phyloP scores from a whole-genome alignment of 1,140 invertebrate species.

The Trichonephila inaurata region DNA sequence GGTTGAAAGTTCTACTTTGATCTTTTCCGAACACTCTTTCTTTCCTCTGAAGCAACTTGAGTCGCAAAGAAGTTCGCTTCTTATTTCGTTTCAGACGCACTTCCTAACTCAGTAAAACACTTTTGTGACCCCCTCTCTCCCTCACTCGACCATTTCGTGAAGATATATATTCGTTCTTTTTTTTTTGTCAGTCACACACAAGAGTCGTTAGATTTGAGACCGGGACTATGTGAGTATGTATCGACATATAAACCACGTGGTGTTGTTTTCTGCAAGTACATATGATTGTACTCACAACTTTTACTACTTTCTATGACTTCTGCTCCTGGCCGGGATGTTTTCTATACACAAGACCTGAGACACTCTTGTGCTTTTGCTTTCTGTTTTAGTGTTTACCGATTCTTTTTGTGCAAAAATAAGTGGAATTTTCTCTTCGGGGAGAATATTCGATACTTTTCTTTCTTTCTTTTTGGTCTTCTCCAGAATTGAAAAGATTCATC shows the following conservation, averaged over 20 bases:
- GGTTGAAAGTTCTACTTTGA: slow-evolving; percentile 40
- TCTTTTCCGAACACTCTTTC: slow-evolving; percentile 42
- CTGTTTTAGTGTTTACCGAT: slow-evolving; percentile 18
- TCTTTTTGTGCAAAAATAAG: slow-evolving; percentile 34
- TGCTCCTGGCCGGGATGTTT: not conserved
- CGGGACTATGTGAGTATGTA: not conserved
- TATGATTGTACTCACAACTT: not conserved
- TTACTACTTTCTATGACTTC: slow-evolving; percentile 16
- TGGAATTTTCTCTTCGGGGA: not conserved
- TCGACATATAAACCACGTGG: slow-evolving; percentile 19
- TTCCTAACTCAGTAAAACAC: slow-evolving; percentile 42
- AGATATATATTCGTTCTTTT: slow-evolving; percentile 23
- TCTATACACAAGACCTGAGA: not conserved
- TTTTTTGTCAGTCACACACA: slow-evolving; percentile 25
- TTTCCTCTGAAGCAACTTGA: slow-evolving; percentile 7
- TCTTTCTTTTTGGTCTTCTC: not conserved
- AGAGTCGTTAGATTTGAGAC: slow-evolving; percentile 43
- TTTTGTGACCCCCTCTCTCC: not conserved
- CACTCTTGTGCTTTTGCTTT: slow-evolving; percentile 16
- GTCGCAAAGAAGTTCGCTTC: not conserved
- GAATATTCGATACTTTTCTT: slow-evolving; percentile 24
- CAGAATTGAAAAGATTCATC: not conserved
- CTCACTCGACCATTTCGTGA: not conserved
- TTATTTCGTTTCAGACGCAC: slow-evolving; percentile 36
- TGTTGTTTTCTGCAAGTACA: not conserved